Evolutionary conservation across 2,113 vertebrate genomes (phyloP).

Genomic region (Columba janthina): DNA sequence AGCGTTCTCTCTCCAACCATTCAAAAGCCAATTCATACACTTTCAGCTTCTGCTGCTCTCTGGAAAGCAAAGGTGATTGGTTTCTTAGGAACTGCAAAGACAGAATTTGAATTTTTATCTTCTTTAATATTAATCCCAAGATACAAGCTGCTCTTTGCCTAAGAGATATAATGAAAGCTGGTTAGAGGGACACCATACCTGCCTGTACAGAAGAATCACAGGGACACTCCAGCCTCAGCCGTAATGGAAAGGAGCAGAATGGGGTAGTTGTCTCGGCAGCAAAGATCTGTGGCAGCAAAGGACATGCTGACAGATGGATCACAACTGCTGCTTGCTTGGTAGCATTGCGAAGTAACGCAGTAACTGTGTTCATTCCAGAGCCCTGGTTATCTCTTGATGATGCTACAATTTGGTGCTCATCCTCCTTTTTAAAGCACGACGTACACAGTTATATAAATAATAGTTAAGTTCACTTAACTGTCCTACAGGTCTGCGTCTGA

Average conservation of each 20-base stretch:
- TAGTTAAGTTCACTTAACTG: not conserved
- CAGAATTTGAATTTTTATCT: not conserved
- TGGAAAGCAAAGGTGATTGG: not conserved
- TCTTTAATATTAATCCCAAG: not conserved
- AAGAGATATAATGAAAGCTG: not conserved
- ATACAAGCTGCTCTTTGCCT: not conserved
- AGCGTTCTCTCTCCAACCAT: not conserved
- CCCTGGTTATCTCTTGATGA: not conserved
- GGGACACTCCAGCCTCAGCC: not conserved
- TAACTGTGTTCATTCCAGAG: not conserved
- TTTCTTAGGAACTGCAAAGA: not conserved
- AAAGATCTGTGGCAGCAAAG: constrained; percentile 46
- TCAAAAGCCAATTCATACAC: not conserved
- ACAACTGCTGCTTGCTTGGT: not conserved
- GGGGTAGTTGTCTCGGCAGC: not conserved
- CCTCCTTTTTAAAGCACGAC: not conserved
- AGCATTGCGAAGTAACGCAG: not conserved
- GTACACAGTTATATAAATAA: not conserved
- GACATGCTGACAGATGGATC: not conserved
- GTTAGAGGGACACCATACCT: not conserved
- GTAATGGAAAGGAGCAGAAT: not conserved
- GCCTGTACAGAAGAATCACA: not conserved
- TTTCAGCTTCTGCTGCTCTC: not conserved
- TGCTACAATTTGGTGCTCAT: not conserved
- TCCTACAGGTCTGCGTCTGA: not conserved